These are phyloP conservation scores for Papilio polyxenes DNA, from an alignment of 1,140 invertebrate genomes.

Conservation along the genomic window DNA sequence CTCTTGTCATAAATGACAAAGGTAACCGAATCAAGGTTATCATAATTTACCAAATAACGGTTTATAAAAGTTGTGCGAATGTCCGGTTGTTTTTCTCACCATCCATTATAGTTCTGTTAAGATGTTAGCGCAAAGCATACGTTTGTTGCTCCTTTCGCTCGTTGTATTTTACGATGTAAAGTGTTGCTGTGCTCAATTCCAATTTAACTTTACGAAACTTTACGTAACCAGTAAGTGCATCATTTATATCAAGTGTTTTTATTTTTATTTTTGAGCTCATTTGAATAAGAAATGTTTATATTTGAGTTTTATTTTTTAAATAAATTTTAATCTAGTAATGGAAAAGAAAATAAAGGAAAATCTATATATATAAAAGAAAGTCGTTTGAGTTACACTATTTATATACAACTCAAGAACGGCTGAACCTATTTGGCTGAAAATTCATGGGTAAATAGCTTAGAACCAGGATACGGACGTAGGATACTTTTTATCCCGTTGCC, in stretches of 20 bases:
- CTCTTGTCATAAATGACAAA: neutral
- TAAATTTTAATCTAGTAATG: too few relatives aligned
- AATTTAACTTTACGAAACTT: neutral
- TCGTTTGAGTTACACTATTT: too few relatives aligned
- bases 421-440: too few relatives aligned
- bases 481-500: too few relatives aligned
- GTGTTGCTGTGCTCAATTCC: neutral
- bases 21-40: neutral
- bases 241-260: neutral
- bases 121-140: conserved; percentile 28
- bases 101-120: neutral
- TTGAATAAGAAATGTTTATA: too few relatives aligned
- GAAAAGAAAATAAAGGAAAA: too few relatives aligned
- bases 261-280: too few relatives aligned
- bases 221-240: conserved; percentile 9
- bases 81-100: neutral
- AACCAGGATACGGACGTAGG: too few relatives aligned
- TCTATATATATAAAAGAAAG: too few relatives aligned
- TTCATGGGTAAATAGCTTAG: too few relatives aligned
- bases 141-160: conserved; percentile 22
- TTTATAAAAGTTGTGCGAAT: conserved; percentile 5
- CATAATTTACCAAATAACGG: conserved; percentile 5
- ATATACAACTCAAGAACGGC: too few relatives aligned
- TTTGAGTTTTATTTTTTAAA: too few relatives aligned
- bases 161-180: neutral